Conservation (phyloP, 2,888 invertebrate species). For the Idaea straminata region DNA sequence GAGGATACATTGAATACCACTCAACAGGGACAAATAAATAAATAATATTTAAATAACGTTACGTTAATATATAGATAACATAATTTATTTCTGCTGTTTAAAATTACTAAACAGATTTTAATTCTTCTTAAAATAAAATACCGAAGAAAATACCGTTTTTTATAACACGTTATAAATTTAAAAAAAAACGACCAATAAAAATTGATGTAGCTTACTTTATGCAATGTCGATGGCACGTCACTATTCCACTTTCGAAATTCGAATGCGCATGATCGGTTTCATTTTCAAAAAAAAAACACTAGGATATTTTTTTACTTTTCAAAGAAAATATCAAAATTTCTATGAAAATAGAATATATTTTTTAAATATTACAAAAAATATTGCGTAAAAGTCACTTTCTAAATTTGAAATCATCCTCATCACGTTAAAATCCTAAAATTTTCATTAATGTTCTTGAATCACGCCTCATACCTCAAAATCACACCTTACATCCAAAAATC, state of each 20-base stretch:
- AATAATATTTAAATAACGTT: no score
- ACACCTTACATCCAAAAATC: no score
- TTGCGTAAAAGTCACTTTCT: not conserved
- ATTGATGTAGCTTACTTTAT: slow-evolving; percentile 26
- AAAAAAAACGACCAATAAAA: slow-evolving; percentile 28
- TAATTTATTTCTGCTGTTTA: no score
- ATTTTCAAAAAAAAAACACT: slow-evolving; percentile 55
- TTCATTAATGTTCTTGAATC: no score
- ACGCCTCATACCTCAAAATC: no score
- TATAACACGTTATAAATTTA: slow-evolving; percentile 23
- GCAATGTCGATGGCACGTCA: slow-evolving; percentile 43
- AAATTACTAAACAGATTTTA: no score
- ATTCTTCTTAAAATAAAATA: no score
- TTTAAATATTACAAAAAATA: slow-evolving; percentile 13
- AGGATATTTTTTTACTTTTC: slow-evolving; percentile 3
- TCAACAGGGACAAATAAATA: no score
- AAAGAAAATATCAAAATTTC: not conserved
- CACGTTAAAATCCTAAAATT: not conserved
- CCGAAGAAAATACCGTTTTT: slow-evolving; percentile 1
- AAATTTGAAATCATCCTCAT: not conserved
- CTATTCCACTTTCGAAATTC: slow-evolving; percentile 16
- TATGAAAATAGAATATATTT: not conserved
- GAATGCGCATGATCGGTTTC: slow-evolving; percentile 40
- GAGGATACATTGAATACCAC: no score
- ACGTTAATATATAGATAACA: no score